Evolutionary conservation across 2,797 vertebrate species (phyloP).

Genomic region (Squalus acanthias): DNA sequence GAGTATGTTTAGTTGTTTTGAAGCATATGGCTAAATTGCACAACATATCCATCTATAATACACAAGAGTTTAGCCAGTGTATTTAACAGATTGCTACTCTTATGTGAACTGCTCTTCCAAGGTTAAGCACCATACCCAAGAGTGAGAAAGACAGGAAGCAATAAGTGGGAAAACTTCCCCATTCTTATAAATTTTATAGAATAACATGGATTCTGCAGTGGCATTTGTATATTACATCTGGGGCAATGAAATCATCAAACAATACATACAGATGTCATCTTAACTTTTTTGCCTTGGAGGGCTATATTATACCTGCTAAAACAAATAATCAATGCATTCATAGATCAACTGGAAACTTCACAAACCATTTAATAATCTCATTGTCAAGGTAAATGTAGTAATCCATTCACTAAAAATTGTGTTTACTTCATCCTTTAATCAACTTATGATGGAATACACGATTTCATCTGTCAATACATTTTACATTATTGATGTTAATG

Average conservation of each 20-base stretch:
- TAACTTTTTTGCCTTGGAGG: conserved; percentile 2
- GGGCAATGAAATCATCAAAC: neutral
- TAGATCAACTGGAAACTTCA: conserved; percentile 70
- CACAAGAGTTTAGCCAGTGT: neutral
- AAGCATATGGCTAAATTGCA: neutral
- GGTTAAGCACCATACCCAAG: neutral
- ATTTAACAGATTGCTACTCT: neutral
- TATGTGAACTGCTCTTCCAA: neutral
- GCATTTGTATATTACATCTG: neutral
- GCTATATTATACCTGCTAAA: neutral
- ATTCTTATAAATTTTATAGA: neutral
- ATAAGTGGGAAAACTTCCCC: neutral
- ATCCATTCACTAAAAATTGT: conserved; percentile 74
- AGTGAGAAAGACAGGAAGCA: neutral
- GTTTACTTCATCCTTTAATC: conserved; percentile 74
- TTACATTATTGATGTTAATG: conserved; percentile 56
- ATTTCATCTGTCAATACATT: conserved; percentile 69
- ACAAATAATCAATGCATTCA: conserved; percentile 68
- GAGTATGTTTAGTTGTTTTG: neutral
- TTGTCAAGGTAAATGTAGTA: conserved; percentile 71
- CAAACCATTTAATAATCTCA: conserved; percentile 77
- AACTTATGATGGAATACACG: conserved; percentile 72
- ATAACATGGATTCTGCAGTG: neutral
- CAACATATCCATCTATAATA: neutral
- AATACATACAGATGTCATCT: neutral